Evolutionary conservation across 2,888 invertebrate genomes (phyloP).

Genomic region (Rotaria socialis): DNA sequence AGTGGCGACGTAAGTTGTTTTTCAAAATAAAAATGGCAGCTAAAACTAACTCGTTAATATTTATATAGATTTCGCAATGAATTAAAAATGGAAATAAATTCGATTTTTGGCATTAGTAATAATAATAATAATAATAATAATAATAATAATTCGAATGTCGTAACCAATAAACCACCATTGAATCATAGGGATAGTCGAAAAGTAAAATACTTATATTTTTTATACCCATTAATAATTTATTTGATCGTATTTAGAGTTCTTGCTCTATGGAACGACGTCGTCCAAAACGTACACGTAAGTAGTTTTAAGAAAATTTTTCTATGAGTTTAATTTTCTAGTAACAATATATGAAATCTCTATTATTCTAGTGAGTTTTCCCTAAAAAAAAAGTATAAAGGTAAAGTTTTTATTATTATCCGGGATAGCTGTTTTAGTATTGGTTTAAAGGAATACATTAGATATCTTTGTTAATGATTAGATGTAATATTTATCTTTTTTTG

Average conservation of each 20-base stretch:
- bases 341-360: too few relatives aligned
- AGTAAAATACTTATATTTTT: background rate
- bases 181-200: constrained; percentile 16
- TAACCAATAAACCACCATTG: background rate
- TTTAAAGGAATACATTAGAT: background rate
- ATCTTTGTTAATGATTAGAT: background rate
- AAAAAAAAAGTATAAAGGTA: background rate
- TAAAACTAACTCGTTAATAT: background rate
- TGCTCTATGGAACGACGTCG: background rate
- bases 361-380: too few relatives aligned
- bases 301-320: background rate
- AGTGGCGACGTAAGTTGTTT: background rate
- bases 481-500: constrained; percentile 47
- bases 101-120: background rate
- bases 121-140: background rate
- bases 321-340: too few relatives aligned
- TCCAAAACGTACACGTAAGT: constrained; percentile 20
- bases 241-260: background rate
- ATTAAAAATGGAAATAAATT: background rate
- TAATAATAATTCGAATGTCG: background rate
- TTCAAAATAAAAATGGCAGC: background rate
- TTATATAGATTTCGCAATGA: constrained; percentile 21
- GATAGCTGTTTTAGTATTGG: background rate
- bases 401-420: background rate
- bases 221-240: background rate